Evolutionary conservation across 2,797 vertebrate genomes (phyloP), one percentile per base, ranked within the genome.

Genomic region (Syngnathus rostellatus): DNA sequence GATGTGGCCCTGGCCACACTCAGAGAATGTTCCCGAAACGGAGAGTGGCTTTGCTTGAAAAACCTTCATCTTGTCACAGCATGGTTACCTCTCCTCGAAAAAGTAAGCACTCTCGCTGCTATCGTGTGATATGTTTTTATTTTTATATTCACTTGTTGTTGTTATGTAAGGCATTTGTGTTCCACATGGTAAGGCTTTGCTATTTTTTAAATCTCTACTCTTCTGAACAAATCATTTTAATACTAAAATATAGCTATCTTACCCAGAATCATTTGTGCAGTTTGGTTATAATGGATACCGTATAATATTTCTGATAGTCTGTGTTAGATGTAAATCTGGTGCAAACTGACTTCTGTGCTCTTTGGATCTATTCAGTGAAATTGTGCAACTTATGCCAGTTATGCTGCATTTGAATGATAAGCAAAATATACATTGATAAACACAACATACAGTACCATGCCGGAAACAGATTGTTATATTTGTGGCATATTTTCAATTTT

Each of bases 1-100:
- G 96, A 98, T 64, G 77, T 97, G 79, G 97, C 96, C 64, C 89
- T 98, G 79, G 94, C 94, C 2, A 89, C 92, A 63, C 88, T 99
- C 68, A 93, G 90, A 79, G 94, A 97, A 76, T 97, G 93, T 79
- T 92, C 94, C 41, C 78, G 64, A 37, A 94, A 84, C 38, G 95
- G 95, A 82, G 93, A 96, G 67, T 98, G 96, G 97, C 90, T 98
- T 55, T 99, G 97, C 78, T 90, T 99, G 66, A 98, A 98, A 85
- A 99, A 98, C 76, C 89, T 99, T 73, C 97, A 99, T 86, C 95
- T 98, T 0, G 96, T 98, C 77, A 94, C 94, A 2, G 85, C 93
- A 66, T 99, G 96, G 97, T 91, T 99, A 55, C 94, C 95, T 25
- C 80, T 94, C 37, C 74, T 98, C 66, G 96, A 99, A 89, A 99